These are phyloP conservation scores for Tryphoninae sp. DNA, from an alignment of 2,888 invertebrate genomes.

Conservation along the genomic window DNA sequence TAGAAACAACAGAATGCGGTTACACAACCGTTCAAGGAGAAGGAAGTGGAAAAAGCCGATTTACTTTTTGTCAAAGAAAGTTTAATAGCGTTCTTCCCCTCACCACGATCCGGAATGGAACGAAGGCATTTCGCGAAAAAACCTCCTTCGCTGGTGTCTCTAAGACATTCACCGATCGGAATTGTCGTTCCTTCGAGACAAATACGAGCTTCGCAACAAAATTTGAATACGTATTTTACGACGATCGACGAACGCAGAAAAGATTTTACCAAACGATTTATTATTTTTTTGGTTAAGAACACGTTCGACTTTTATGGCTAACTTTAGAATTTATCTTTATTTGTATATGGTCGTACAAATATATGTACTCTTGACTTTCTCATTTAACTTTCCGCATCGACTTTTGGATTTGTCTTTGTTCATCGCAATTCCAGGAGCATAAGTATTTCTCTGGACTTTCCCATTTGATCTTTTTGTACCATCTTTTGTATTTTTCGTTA, in stretches of 20 bases:
- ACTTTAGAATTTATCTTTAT: neutral
- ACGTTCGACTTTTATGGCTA: neutral
- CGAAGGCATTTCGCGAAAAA: slow-evolving; percentile 5
- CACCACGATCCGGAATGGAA: neutral
- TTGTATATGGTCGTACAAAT: no score
- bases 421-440: no score
- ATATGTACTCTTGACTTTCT: no score
- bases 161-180: slow-evolving; percentile 20
- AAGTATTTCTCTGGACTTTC: no score
- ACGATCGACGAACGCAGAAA: neutral
- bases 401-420: no score
- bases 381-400: no score
- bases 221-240: slow-evolving; percentile 21
- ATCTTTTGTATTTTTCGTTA: no score
- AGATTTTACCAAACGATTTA: neutral
- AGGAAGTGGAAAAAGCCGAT: slow-evolving; percentile 40
- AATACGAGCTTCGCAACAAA: slow-evolving; percentile 9
- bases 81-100: slow-evolving; percentile 35
- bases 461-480: no score
- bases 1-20: slow-evolving; percentile 42
- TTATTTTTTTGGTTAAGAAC: neutral
- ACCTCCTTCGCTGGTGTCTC: neutral
- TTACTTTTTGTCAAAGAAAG: slow-evolving; percentile 44
- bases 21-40: neutral
- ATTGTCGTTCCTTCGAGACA: slow-evolving; percentile 12